Evolutionary conservation across 2,113 vertebrate species (phyloP).

Genomic region (Pseudorectes ferrugineus): DNA sequence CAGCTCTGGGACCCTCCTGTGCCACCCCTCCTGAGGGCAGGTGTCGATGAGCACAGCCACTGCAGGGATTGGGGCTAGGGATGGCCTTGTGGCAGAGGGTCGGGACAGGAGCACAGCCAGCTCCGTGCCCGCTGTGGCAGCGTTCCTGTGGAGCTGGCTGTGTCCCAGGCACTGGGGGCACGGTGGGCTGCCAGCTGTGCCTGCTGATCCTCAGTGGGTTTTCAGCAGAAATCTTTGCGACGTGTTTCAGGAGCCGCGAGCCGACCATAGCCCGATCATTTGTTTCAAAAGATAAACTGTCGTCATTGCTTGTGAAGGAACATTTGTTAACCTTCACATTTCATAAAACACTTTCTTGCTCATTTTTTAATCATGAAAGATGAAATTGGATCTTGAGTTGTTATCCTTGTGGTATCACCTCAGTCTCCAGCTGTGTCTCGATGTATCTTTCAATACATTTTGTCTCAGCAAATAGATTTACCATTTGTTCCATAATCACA

Average conservation of each 20-base stretch:
- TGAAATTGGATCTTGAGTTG: constrained; percentile 64
- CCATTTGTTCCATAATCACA: constrained; percentile 51
- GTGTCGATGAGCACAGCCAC: accelerated
- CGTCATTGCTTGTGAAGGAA: constrained; percentile 52
- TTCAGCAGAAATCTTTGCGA: not conserved
- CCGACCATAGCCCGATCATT: not conserved
- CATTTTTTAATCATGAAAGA: constrained; percentile 69
- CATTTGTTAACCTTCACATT: constrained; percentile 64
- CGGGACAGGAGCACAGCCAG: accelerated
- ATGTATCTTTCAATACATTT: constrained; percentile 46
- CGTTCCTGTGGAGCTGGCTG: accelerated
- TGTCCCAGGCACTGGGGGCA: not conserved
- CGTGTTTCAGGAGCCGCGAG: not conserved
- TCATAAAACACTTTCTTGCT: constrained; percentile 65
- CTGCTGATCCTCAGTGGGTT: not conserved
- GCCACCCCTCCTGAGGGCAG: not conserved
- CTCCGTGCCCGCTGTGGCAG: accelerated
- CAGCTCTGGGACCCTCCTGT: not conserved
- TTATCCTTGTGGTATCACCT: constrained; percentile 61
- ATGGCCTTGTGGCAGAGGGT: not conserved
- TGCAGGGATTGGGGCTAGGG: accelerated
- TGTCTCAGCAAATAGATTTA: constrained; percentile 55
- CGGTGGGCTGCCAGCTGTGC: accelerated
- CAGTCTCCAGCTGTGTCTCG: constrained; percentile 55
- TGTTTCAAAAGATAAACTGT: constrained; percentile 61